These are phyloP conservation scores for Guaruba guarouba DNA, from an alignment of 2,113 vertebrate genomes.

Conservation along the genomic window DNA sequence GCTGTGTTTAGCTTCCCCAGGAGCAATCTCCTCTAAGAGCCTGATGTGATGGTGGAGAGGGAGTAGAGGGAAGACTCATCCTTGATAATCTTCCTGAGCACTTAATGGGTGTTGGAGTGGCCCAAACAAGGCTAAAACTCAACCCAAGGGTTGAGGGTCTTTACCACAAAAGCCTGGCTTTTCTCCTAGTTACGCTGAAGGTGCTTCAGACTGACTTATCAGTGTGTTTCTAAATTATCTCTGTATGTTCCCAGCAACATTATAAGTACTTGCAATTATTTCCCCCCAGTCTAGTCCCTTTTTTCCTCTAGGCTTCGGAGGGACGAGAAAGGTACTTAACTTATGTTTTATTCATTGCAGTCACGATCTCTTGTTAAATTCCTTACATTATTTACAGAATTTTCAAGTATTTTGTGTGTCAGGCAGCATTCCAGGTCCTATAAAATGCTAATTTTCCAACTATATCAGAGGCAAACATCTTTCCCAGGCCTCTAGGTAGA, in stretches of 20 bases:
- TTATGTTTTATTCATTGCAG: constrained; percentile 68
- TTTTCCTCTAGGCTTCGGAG: constrained; percentile 44
- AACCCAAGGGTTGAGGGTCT: neutral
- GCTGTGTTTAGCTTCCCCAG: neutral
- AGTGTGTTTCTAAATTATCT: neutral
- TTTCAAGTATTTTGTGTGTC: constrained; percentile 65
- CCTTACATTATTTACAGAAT: constrained; percentile 74
- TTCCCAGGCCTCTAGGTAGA: constrained; percentile 36
- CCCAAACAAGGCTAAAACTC: neutral
- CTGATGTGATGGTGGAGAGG: too few species aligned
- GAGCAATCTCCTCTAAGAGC: neutral
- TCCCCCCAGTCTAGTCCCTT: constrained; percentile 12
- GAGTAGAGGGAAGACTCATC: neutral
- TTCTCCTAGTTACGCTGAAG: neutral
- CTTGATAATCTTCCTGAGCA: neutral
- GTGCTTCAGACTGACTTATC: neutral
- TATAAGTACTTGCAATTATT: neutral
- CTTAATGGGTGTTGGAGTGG: neutral
- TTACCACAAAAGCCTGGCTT: neutral
- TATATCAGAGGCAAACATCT: constrained; percentile 61
- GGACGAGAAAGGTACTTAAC: constrained; percentile 49
- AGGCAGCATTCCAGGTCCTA: constrained; percentile 50
- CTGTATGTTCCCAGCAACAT: neutral
- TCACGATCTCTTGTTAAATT: constrained; percentile 68
- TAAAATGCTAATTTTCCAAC: constrained; percentile 65